phyloP scores from a whole-genome alignment of 2,888 invertebrate species.

The Tinea trinotella region DNA sequence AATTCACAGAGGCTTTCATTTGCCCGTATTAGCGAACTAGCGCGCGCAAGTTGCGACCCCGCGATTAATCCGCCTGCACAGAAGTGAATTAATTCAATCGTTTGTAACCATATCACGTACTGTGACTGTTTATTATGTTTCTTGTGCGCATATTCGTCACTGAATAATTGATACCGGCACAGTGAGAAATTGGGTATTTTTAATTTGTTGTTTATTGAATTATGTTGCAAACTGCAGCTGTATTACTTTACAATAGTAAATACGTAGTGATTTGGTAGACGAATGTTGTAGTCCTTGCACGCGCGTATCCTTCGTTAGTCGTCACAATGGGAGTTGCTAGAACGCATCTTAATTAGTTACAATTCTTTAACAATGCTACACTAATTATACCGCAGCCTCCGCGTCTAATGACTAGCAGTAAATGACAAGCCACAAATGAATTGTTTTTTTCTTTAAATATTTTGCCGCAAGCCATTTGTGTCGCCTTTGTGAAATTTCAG shows the following conservation, averaged over 20 bases:
- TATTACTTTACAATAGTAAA: too few species aligned
- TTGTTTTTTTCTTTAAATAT: constrained; percentile 10
- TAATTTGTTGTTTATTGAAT: too few species aligned
- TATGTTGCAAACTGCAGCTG: too few species aligned
- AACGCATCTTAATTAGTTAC: constrained; percentile 55
- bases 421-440: constrained; percentile 3
- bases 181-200: too few species aligned
- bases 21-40: background rate
- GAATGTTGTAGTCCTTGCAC: background rate
- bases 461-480: background rate
- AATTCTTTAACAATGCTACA: constrained; percentile 41
- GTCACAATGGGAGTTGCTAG: constrained; percentile 33
- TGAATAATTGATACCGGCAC: background rate
- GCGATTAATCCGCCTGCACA: constrained; percentile 9
- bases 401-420: constrained; percentile 25
- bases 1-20: background rate
- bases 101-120: constrained; percentile 14
- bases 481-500: background rate
- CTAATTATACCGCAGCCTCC: constrained; percentile 49
- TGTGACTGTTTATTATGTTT: constrained; percentile 19
- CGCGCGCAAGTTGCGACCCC: background rate
- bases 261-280: background rate
- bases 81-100: background rate
- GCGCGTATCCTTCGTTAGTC: constrained; percentile 6
- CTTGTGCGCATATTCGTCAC: constrained; percentile 17